Conservation (phyloP, 2,888 invertebrate genomes). For the Diaperis boleti region DNA sequence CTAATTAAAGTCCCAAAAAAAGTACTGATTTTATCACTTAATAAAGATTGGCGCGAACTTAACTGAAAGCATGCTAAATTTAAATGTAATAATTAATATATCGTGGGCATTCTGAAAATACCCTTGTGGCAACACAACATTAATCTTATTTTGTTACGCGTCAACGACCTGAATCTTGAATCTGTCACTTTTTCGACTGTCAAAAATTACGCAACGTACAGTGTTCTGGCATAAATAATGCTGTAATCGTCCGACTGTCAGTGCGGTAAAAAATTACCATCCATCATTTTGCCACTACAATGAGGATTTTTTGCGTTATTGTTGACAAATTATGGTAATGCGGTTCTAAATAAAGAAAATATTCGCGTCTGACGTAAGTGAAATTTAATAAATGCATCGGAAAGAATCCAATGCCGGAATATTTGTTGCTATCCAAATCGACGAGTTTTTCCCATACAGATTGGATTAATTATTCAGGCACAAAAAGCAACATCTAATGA, state of each 20-base stretch:
- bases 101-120: background rate
- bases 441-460: background rate
- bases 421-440: slow-evolving; percentile 1
- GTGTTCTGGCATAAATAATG: slow-evolving; percentile 4
- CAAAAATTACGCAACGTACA: slow-evolving; percentile 3
- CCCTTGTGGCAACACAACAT: background rate
- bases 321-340: slow-evolving; percentile 33
- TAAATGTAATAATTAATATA: background rate
- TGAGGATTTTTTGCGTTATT: slow-evolving; percentile 18
- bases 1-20: background rate
- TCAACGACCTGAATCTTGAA: slow-evolving; percentile 11
- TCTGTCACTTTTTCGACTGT: slow-evolving; percentile 1
- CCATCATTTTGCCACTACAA: slow-evolving; percentile 27
- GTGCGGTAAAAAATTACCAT: slow-evolving; percentile 8
- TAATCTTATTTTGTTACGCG: slow-evolving; percentile 4
- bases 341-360: slow-evolving; percentile 8
- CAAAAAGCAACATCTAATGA: slow-evolving; percentile 2
- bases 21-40: background rate
- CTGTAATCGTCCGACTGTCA: background rate
- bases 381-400: background rate
- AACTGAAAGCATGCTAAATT: background rate
- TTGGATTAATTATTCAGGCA: background rate
- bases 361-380: slow-evolving; percentile 20
- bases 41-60: background rate
- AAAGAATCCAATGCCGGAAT: slow-evolving; percentile 1